Conservation (phyloP, 2,797 vertebrate species). For the Dermochelys coriacea region DNA sequence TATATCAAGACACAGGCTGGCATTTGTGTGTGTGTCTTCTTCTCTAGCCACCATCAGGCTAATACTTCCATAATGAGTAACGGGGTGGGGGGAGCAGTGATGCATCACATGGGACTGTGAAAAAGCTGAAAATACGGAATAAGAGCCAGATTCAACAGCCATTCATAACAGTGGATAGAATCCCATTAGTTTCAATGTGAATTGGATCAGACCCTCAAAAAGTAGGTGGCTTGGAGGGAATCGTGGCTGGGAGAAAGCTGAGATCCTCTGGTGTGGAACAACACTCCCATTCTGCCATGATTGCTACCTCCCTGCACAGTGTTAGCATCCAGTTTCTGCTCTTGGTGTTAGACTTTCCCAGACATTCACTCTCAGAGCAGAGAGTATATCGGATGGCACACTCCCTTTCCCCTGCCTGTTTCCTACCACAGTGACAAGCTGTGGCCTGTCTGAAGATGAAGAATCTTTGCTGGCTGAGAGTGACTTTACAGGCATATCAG, state of each 20-base stretch:
- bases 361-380: not conserved
- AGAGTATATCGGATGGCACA: not conserved
- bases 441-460: not conserved
- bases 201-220: not conserved
- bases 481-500: slow-evolving; percentile 10
- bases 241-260: not conserved
- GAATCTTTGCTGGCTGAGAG: not conserved
- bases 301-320: not conserved
- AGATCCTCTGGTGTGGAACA: not conserved
- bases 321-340: not conserved
- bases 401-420: not conserved
- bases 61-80: not conserved
- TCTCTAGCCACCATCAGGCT: not conserved
- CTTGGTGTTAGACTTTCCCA: not conserved
- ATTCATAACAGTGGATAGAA: not conserved
- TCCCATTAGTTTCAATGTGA: not conserved
- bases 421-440: not conserved
- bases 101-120: not conserved
- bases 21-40: not conserved
- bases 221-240: not conserved
- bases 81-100: not conserved
- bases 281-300: not conserved
- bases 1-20: not conserved
- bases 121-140: not conserved
- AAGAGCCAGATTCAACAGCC: not conserved